A percentile compares a stretch with the other conserved stretches of the same genome.
Conservation (phyloP, 2,797 vertebrate genomes). For the Pyrocephalus nanus region DNA sequence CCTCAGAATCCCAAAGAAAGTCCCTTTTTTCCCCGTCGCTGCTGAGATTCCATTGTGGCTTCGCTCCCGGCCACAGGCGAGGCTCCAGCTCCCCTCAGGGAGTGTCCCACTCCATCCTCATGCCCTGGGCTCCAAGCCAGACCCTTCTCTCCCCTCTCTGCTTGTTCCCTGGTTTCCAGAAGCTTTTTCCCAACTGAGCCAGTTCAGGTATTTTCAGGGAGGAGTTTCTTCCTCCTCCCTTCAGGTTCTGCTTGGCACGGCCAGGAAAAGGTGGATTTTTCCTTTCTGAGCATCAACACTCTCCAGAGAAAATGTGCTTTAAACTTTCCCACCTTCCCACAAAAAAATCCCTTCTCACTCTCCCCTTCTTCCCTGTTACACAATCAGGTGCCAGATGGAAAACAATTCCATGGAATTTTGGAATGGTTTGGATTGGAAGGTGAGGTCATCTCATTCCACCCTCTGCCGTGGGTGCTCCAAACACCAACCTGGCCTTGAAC, state of each 20-base stretch:
- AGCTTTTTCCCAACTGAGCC: neutral
- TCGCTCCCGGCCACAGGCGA: too few species aligned
- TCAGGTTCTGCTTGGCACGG: neutral
- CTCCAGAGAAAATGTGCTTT: neutral
- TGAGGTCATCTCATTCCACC: neutral
- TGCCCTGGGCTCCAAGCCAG: constrained; percentile 25
- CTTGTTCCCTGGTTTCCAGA: neutral
- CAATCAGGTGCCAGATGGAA: neutral
- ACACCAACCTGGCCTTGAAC: accelerated
- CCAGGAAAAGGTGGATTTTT: neutral
- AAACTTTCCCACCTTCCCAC: neutral
- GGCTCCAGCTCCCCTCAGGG: constrained; percentile 39
- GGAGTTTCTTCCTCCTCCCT: neutral
- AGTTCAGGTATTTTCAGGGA: neutral
- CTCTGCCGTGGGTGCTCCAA: neutral
- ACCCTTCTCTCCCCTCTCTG: neutral
- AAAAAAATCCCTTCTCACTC: neutral
- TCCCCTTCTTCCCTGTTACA: neutral
- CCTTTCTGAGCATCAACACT: neutral
- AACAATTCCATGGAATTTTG: neutral
- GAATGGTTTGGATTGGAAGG: neutral
- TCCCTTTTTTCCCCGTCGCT: neutral
- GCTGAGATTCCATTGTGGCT: constrained; percentile 35
- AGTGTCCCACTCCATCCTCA: neutral
- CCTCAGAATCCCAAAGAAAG: neutral